phyloP scores from a whole-genome alignment of 2,113 vertebrate species.

The Apodemus sylvaticus region DNA sequence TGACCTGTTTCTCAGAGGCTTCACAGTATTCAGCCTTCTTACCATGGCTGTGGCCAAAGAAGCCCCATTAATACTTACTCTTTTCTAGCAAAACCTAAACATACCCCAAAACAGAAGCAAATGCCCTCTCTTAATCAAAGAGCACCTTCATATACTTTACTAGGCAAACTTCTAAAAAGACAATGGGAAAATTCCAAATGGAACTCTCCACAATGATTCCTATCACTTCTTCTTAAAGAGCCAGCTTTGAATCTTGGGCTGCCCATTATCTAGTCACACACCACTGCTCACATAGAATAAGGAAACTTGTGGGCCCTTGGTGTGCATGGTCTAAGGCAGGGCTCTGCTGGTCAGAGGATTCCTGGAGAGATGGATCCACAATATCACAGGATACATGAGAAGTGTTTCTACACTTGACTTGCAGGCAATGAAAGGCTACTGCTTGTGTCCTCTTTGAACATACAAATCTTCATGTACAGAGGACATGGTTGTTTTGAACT shows the following conservation, averaged over 20 bases:
- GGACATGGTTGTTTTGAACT: background rate
- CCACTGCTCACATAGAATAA: background rate
- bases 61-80: background rate
- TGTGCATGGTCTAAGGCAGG: background rate
- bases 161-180: background rate
- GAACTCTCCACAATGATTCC: background rate
- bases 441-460: background rate
- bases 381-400: background rate
- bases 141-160: background rate
- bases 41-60: background rate
- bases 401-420: background rate
- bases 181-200: background rate
- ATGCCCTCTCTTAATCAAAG: background rate
- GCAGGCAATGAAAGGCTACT: background rate
- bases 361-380: background rate
- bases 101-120: background rate
- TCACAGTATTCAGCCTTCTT: background rate
- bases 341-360: background rate
- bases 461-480: background rate
- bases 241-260: background rate
- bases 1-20: background rate
- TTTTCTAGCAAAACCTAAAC: background rate
- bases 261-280: background rate
- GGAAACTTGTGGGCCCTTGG: background rate
- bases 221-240: background rate